phyloP scores from a whole-genome alignment of 2,888 invertebrate genomes.

The Parnassius glacialis region DNA sequence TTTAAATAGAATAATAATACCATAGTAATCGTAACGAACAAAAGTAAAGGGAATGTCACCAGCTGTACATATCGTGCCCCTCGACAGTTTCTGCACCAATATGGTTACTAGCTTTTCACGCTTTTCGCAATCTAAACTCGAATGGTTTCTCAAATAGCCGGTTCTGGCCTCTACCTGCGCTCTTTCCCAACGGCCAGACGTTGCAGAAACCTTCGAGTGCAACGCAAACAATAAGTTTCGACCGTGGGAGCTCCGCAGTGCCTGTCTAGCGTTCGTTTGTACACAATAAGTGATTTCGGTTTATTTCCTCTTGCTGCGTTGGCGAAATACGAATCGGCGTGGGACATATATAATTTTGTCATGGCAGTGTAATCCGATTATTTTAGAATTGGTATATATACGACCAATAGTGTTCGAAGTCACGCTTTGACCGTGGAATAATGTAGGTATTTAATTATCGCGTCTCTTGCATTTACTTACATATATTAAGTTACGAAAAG shows the following conservation, averaged over 20 bases:
- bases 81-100: neutral
- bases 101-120: slow-evolving; percentile 59
- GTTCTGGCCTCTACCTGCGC: slow-evolving; percentile 62
- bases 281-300: slow-evolving; percentile 59
- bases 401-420: slow-evolving; percentile 8
- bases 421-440: slow-evolving; percentile 17
- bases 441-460: slow-evolving; percentile 29
- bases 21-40: too few relatives aligned
- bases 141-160: slow-evolving; percentile 72
- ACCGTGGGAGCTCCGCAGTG: slow-evolving; percentile 63
- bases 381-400: neutral
- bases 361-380: slow-evolving; percentile 36
- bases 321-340: slow-evolving; percentile 58
- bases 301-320: slow-evolving; percentile 61
- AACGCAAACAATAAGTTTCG: slow-evolving; percentile 69
- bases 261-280: slow-evolving; percentile 49
- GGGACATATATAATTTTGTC: slow-evolving; percentile 41
- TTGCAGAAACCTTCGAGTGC: slow-evolving; percentile 76
- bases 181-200: slow-evolving; percentile 67
- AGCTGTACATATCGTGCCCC: neutral
- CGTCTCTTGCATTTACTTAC: slow-evolving; percentile 35
- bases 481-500: slow-evolving; percentile 42
- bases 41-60: neutral
- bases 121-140: slow-evolving; percentile 71
- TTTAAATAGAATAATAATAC: too few relatives aligned